phyloP scores from a whole-genome alignment of 1,140 invertebrate genomes.

The Pseudomyrmex flavicornis region DNA sequence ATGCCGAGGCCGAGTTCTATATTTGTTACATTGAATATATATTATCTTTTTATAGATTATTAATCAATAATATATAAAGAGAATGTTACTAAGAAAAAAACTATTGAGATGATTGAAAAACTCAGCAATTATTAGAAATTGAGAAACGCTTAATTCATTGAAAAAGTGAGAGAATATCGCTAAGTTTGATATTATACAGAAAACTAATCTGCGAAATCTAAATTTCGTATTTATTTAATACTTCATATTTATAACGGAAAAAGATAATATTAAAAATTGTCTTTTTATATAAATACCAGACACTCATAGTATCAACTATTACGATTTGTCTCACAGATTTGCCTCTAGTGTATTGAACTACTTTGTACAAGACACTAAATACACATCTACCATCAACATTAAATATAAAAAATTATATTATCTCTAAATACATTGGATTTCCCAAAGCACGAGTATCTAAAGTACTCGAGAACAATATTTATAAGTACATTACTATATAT shows the following conservation, averaged over 20 bases:
- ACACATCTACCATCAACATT: constrained; percentile 58
- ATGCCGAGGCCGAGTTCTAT: constrained; percentile 39
- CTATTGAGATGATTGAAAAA: not conserved
- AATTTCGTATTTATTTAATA: no score
- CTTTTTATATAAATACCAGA: constrained; percentile 3
- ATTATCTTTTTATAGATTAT: constrained; percentile 51
- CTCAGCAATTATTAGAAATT: no score
- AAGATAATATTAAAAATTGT: not conserved
- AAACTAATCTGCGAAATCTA: no score
- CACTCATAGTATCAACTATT: constrained; percentile 14
- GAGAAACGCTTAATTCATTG: not conserved
- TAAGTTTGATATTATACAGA: not conserved
- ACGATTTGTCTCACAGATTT: constrained; percentile 15
- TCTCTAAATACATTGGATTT: constrained; percentile 46
- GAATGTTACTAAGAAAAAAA: constrained; percentile 45
- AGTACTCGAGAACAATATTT: constrained; percentile 22
- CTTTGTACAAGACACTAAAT: constrained; percentile 63
- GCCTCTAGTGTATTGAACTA: constrained; percentile 34
- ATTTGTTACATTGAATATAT: constrained; percentile 58
- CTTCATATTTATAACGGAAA: no score
- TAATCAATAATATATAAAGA: constrained; percentile 53
- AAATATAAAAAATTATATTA: constrained; percentile 59
- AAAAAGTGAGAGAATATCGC: not conserved
- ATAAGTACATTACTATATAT: constrained; percentile 50
- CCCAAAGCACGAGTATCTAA: constrained; percentile 25